A percentile compares a stretch with the other conserved stretches of the same genome.
These are phyloP conservation scores for Calephelis virginiensis DNA, from an alignment of 1,140 invertebrate genomes.

Conservation along the genomic window DNA sequence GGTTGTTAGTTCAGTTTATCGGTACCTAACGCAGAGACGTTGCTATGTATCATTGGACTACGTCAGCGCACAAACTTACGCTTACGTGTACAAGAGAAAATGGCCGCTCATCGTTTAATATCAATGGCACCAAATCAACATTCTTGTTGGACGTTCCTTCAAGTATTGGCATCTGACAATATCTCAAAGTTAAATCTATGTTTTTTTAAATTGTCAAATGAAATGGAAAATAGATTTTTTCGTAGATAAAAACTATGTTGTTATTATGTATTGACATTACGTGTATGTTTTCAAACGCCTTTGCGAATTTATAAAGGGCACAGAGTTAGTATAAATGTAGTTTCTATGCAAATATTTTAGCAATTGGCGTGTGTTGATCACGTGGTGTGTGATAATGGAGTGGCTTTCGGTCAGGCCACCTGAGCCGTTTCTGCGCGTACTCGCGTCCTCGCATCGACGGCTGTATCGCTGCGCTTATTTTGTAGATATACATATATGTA, in stretches of 20 bases:
- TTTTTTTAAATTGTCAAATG: background rate
- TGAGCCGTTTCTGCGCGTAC: constrained; percentile 37
- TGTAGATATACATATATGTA: constrained; percentile 24
- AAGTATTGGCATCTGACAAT: background rate
- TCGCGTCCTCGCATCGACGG: constrained; percentile 24
- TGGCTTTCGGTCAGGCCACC: constrained; percentile 44
- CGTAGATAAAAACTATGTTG: too few relatives aligned
- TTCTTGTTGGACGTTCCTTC: constrained; percentile 19
- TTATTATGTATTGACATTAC: too few relatives aligned
- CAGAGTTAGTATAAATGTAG: constrained; percentile 2
- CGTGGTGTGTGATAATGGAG: constrained; percentile 46
- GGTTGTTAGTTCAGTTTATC: constrained; percentile 56
- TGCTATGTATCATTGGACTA: constrained; percentile 59
- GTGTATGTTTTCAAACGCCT: constrained; percentile 2
- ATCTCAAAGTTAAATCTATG: background rate
- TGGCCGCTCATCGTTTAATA: constrained; percentile 39
- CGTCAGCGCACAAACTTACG: constrained; percentile 49
- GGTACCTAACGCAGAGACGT: constrained; percentile 46
- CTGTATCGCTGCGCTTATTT: constrained; percentile 46
- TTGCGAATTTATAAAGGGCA: background rate
- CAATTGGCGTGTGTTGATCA: constrained; percentile 38
- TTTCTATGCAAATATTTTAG: constrained; percentile 19
- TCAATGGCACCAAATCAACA: constrained; percentile 8
- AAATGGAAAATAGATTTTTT: too few relatives aligned
- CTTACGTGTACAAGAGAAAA: constrained; percentile 67